Percentiles rank a stretch among this genome's conserved stretches.
Conservation (phyloP, 2,888 invertebrate species). For the Homarus gammarus region DNA sequence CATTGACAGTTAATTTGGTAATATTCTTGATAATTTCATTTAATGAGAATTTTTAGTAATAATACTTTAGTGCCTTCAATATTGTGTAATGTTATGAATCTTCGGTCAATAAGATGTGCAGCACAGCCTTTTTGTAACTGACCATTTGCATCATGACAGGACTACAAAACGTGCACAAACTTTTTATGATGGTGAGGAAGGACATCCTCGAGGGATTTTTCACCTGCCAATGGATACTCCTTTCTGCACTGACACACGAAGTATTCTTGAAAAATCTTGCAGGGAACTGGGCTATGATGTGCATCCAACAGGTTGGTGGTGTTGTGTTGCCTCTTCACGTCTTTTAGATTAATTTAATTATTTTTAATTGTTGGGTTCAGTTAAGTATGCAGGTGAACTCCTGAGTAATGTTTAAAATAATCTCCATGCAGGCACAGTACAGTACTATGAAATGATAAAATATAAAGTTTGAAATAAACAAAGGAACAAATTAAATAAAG, state of each 20-base stretch:
- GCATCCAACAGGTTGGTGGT: conserved; percentile 71
- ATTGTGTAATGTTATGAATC: no score
- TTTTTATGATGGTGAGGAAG: conserved; percentile 89
- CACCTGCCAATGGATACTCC: conserved; percentile 96
- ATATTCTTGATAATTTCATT: no score
- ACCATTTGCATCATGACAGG: conserved; percentile 79
- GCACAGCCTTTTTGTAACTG: no score
- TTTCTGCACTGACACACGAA: conserved; percentile 87
- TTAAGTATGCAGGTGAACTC: neutral
- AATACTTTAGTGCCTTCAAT: no score
- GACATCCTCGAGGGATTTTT: conserved; percentile 86
- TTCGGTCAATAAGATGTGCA: no score
- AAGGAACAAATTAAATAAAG: no score
- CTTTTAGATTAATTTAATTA: no score
- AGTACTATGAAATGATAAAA: no score
- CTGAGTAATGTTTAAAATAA: neutral
- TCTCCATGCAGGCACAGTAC: neutral
- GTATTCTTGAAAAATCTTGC: conserved; percentile 83
- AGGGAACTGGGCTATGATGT: conserved; percentile 36
- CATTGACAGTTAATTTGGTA: no score
- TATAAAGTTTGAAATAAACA: no score
- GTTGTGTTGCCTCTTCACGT: no score
- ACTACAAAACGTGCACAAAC: conserved; percentile 86
- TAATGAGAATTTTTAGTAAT: no score
- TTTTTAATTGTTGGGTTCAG: neutral